A percentile compares a stretch with the other conserved stretches of the same genome.
These are phyloP conservation scores for Agelastica alni DNA, from an alignment of 2,888 invertebrate species.

Conservation along the genomic window DNA sequence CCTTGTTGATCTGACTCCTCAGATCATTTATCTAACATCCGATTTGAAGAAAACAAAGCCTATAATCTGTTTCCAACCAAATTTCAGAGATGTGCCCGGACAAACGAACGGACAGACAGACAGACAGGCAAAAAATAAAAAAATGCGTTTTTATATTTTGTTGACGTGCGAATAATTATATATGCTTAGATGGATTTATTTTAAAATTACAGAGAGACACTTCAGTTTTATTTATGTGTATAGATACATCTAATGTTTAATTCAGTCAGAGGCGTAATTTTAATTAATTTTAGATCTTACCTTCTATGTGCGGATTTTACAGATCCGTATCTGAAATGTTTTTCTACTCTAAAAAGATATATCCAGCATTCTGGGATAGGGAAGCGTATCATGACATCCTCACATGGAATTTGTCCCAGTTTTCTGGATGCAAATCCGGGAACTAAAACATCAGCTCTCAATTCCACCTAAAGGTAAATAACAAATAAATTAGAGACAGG, in stretches of 20 bases:
- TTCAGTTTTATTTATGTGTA: no score
- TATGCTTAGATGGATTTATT: no score
- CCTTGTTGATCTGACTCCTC: no score
- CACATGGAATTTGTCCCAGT: slow-evolving; percentile 94
- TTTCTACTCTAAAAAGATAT: slow-evolving; percentile 97
- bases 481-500: neutral
- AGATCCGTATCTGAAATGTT: slow-evolving; percentile 97
- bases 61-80: no score
- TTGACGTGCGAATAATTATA: neutral
- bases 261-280: neutral
- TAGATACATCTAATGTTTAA: no score
- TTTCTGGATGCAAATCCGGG: slow-evolving; percentile 96
- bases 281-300: slow-evolving; percentile 50
- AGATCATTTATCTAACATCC: no score
- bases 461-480: slow-evolving; percentile 71
- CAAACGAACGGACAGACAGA: no score
- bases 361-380: slow-evolving; percentile 99
- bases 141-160: no score
- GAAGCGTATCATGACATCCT: slow-evolving; percentile 94
- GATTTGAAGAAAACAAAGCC: no score
- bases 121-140: no score
- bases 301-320: slow-evolving; percentile 88
- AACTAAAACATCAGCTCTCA: slow-evolving; percentile 93
- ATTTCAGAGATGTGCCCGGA: no score
- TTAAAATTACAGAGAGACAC: no score